Evolutionary conservation across 2,888 invertebrate genomes (phyloP).

Genomic region (Linnaemya tessellans): DNA sequence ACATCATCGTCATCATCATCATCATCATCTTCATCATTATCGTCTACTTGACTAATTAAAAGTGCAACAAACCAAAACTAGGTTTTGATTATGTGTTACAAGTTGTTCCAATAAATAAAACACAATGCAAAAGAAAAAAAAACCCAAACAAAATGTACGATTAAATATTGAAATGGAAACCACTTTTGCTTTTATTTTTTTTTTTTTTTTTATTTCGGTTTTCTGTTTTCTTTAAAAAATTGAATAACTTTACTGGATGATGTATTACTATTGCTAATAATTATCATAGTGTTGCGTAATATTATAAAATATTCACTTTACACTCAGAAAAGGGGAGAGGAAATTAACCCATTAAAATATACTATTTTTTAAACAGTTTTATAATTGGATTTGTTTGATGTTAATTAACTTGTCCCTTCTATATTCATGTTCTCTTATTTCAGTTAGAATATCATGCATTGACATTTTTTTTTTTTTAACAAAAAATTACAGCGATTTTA

Average conservation of each 20-base stretch:
- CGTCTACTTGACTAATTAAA: constrained; percentile 59
- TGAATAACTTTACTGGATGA: constrained; percentile 7
- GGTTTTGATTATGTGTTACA: constrained; percentile 58
- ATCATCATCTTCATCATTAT: constrained; percentile 7
- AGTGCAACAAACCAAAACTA: constrained; percentile 72
- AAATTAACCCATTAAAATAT: background rate
- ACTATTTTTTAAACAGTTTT: no score
- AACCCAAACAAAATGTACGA: constrained; percentile 28
- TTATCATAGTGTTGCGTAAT: constrained; percentile 57
- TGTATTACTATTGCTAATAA: constrained; percentile 17
- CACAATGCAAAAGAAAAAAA: constrained; percentile 8
- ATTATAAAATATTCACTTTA: constrained; percentile 25
- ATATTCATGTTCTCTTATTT: no score
- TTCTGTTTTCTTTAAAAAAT: constrained; percentile 52
- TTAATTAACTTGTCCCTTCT: no score
- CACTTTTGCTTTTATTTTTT: constrained; percentile 47
- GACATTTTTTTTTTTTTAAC: no score
- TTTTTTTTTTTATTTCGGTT: no score
- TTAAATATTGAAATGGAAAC: constrained; percentile 8
- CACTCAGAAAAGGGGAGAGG: background rate
- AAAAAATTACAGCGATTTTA: no score
- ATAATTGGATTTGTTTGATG: no score
- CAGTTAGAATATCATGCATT: no score
- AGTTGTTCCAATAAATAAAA: constrained; percentile 22
- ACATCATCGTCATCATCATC: background rate